phyloP scores from a whole-genome alignment of 2,113 vertebrate genomes.

The Zapornia atra region DNA sequence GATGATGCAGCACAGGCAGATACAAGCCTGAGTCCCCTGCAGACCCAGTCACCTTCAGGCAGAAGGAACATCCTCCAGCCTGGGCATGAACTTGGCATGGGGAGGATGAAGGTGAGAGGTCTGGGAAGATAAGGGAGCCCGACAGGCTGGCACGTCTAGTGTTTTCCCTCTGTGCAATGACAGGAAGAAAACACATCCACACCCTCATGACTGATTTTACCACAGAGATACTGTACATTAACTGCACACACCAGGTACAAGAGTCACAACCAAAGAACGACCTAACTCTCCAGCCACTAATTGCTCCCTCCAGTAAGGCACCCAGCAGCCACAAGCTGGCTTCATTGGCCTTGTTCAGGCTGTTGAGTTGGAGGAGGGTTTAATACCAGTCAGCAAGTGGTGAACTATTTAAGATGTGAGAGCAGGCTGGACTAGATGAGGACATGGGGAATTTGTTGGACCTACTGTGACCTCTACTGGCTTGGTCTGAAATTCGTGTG shows the following conservation, averaged over 20 bases:
- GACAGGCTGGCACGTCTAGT: neutral
- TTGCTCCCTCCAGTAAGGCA: neutral
- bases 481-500: conserved; percentile 48
- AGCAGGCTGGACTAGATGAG: neutral
- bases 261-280: neutral
- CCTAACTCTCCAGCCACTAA: neutral
- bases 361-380: neutral
- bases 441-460: conserved; percentile 27
- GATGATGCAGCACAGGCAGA: neutral
- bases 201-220: conserved; percentile 31
- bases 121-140: neutral
- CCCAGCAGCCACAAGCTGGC: neutral
- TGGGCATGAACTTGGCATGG: neutral
- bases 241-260: neutral
- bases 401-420: neutral
- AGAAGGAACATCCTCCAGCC: neutral
- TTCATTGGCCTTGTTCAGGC: neutral
- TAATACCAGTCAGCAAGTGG: neutral
- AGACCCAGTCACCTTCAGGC: neutral
- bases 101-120: conserved; percentile 38
- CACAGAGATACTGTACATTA: neutral
- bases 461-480: conserved; percentile 73
- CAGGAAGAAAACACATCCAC: neutral
- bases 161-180: conserved; percentile 1
- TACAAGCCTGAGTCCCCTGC: neutral